These are phyloP conservation scores for Perdita meconis DNA, from an alignment of 2,888 invertebrate species.

Conservation along the genomic window DNA sequence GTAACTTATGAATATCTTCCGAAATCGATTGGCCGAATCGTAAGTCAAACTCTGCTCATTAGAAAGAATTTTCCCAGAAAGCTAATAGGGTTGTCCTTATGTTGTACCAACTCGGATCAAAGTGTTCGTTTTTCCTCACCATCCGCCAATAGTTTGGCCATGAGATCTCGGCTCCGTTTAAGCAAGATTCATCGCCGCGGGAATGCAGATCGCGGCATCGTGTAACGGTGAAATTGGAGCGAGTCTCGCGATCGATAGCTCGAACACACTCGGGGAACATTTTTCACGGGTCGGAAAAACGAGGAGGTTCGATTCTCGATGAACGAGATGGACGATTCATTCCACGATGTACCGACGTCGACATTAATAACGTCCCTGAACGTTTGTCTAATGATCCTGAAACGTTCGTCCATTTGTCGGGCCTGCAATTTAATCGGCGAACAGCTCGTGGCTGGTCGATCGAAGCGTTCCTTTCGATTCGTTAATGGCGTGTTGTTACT, in stretches of 20 bases:
- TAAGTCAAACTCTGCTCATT: not conserved
- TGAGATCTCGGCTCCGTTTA: constrained; percentile 4
- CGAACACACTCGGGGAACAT: constrained; percentile 36
- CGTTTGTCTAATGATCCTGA: constrained; percentile 68
- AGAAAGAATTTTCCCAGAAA: not conserved
- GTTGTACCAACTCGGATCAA: not conserved
- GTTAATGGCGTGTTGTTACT: constrained; percentile 46
- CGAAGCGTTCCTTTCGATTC: constrained; percentile 49
- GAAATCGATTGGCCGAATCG: not conserved
- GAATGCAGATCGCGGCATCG: constrained; percentile 38
- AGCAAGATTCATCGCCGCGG: constrained; percentile 36
- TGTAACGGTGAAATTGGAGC: constrained; percentile 49
- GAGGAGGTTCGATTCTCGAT: constrained; percentile 30
- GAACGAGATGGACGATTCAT: constrained; percentile 60
- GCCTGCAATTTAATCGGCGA: constrained; percentile 60
- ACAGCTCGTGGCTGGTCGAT: constrained; percentile 28
- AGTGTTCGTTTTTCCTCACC: not conserved
- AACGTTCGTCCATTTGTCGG: constrained; percentile 61
- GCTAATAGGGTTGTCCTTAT: not conserved
- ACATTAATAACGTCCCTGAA: constrained; percentile 65
- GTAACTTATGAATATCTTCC: not conserved
- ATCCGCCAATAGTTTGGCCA: constrained; percentile 18
- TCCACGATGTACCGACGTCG: constrained; percentile 55
- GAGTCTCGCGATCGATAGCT: constrained; percentile 55
- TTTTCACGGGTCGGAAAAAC: constrained; percentile 60